Conservation (phyloP, 92 coral and sea anemone genomes). For the Siderastrea radians region DNA sequence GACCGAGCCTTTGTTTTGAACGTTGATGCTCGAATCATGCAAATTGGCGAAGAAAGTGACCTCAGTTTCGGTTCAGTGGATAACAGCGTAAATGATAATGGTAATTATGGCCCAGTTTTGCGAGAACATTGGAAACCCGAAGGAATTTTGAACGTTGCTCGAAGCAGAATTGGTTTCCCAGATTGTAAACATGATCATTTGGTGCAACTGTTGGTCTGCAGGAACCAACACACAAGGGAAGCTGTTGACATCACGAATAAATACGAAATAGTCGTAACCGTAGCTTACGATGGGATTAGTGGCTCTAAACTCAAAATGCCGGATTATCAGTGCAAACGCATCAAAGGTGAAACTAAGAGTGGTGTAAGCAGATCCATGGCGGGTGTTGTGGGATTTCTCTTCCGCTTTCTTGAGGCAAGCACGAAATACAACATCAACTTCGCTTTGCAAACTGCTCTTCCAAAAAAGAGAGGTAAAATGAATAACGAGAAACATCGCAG, state of each 20-base stretch:
- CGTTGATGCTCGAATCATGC: conserved; percentile 6
- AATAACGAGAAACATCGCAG: background rate
- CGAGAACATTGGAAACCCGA: conserved; percentile 5
- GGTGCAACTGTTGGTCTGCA: conserved; percentile 34
- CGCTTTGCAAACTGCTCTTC: conserved; percentile 20
- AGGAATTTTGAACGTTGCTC: background rate
- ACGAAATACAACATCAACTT: conserved; percentile 37
- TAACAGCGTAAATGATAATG: background rate
- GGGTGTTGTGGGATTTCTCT: conserved; percentile 41
- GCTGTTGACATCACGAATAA: conserved; percentile 4
- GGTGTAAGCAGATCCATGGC: background rate
- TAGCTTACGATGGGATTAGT: background rate
- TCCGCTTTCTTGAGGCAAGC: conserved; percentile 52
- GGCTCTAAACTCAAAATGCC: conserved; percentile 3
- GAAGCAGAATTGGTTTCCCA: conserved; percentile 21
- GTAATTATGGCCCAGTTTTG: background rate
- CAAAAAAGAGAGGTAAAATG: conserved; percentile 27
- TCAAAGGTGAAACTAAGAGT: conserved; percentile 9
- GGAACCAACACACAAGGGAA: conserved; percentile 5
- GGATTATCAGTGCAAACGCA: conserved; percentile 35
- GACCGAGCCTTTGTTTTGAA: background rate
- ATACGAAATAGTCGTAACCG: conserved; percentile 12
- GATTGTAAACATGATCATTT: conserved; percentile 21
- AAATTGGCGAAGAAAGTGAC: conserved; percentile 7
- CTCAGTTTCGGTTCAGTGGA: conserved; percentile 4